phyloP scores from a whole-genome alignment of 2,797 vertebrate species.

The Spinibarbus caldwelli region DNA sequence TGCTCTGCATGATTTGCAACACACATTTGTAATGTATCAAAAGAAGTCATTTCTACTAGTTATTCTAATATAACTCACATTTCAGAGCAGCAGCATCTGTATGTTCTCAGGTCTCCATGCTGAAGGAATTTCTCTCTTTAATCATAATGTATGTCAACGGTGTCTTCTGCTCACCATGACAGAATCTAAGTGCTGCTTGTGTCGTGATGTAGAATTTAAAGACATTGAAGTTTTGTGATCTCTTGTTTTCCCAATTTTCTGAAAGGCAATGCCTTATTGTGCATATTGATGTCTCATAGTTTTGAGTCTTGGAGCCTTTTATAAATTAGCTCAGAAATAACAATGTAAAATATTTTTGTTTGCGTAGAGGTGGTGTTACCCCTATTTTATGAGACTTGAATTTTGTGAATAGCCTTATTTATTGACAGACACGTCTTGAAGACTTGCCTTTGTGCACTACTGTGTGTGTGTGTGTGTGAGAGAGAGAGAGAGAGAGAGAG shows the following conservation, averaged over 20 bases:
- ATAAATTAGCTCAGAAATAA: conserved; percentile 42
- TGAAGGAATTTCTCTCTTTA: conserved; percentile 26
- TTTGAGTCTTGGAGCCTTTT: conserved; percentile 55
- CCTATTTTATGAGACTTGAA: conserved; percentile 57
- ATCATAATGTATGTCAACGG: not conserved
- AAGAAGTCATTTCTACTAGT: not conserved
- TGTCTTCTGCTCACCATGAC: not conserved
- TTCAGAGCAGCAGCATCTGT: not conserved
- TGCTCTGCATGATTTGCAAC: not conserved
- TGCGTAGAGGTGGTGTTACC: conserved; percentile 52
- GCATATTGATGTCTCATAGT: conserved; percentile 56
- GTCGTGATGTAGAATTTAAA: conserved; percentile 15
- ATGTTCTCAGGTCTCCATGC: not conserved
- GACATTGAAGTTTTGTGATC: too few species aligned
- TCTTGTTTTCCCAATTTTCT: not conserved
- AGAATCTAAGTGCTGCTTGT: not conserved
- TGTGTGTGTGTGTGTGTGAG: conserved; percentile 17
- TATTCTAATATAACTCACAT: not conserved
- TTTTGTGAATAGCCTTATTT: conserved; percentile 66
- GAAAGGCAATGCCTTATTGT: conserved; percentile 21
- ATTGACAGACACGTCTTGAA: conserved; percentile 62
- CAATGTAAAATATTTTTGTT: conserved; percentile 63
- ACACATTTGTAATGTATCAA: not conserved
- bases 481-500: not conserved
- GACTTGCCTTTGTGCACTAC: conserved; percentile 29